phyloP scores from a whole-genome alignment of 2,797 vertebrate genomes.

The Brotula barbata region DNA sequence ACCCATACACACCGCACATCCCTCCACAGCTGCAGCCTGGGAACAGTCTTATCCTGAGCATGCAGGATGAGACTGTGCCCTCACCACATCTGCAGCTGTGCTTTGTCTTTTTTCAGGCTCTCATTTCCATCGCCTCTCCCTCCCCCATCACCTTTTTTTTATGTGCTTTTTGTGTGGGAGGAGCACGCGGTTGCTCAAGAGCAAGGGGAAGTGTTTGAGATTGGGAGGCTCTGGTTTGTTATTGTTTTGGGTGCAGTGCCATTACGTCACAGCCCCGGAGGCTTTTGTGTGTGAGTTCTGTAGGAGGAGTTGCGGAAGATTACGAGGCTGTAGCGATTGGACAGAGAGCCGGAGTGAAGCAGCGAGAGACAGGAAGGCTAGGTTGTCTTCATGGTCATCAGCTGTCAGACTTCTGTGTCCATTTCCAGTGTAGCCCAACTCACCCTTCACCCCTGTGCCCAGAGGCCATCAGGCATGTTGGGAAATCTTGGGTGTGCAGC shows the following conservation, averaged over 20 bases:
- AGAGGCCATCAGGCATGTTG: background rate
- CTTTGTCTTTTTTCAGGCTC: background rate
- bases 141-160: background rate
- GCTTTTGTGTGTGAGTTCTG: conserved; percentile 7
- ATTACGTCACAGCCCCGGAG: conserved; percentile 60
- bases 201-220: conserved; percentile 20
- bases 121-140: background rate
- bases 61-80: background rate
- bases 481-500: background rate
- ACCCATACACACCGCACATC: background rate
- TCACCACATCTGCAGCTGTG: conserved; percentile 13
- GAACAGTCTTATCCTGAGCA: background rate
- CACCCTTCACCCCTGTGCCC: too few relatives aligned
- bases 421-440: background rate
- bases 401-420: conserved; percentile 6
- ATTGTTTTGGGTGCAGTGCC: conserved; percentile 69
- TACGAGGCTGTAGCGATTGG: background rate
- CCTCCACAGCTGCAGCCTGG: background rate
- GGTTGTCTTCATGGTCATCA: background rate
- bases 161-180: conserved; percentile 14
- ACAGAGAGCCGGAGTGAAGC: background rate
- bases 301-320: background rate
- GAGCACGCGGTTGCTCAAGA: conserved; percentile 24
- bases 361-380: background rate
- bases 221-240: conserved; percentile 51